A percentile compares a stretch with the other conserved stretches of the same genome.
These are phyloP conservation scores for Habrosyne pyritoides DNA, from an alignment of 2,888 invertebrate genomes.

Conservation along the genomic window DNA sequence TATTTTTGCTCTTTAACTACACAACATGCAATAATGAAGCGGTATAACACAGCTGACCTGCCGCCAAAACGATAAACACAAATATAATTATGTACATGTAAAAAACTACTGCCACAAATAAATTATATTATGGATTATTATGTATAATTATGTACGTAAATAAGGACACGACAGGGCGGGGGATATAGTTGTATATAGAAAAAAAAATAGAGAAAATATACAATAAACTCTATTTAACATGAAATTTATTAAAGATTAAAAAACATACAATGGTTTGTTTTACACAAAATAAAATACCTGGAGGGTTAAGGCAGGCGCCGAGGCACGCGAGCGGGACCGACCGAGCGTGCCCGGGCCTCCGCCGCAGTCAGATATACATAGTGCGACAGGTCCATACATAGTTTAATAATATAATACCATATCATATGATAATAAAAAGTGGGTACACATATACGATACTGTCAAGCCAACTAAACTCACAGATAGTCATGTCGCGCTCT, in stretches of 20 bases:
- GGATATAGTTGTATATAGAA: slow-evolving; percentile 69
- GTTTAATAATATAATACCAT: slow-evolving; percentile 80
- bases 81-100: slow-evolving; percentile 63
- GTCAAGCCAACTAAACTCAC: slow-evolving; percentile 81
- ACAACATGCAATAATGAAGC: slow-evolving; percentile 79
- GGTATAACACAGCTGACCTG: slow-evolving; percentile 66
- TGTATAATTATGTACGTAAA: slow-evolving; percentile 65
- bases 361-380: slow-evolving; percentile 59
- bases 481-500: slow-evolving; percentile 81
- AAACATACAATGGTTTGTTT: slow-evolving; percentile 81
- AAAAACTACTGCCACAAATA: slow-evolving; percentile 78
- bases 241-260: slow-evolving; percentile 83
- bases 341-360: slow-evolving; percentile 37
- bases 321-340: slow-evolving; percentile 54
- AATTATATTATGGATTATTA: slow-evolving; percentile 61
- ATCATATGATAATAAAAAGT: slow-evolving; percentile 75
- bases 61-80: slow-evolving; percentile 67
- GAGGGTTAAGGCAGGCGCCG: slow-evolving; percentile 61
- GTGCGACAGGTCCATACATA: slow-evolving; percentile 80
- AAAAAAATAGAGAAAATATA: slow-evolving; percentile 81
- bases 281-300: slow-evolving; percentile 83
- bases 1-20: slow-evolving; percentile 68
- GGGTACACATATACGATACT: slow-evolving; percentile 80
- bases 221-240: slow-evolving; percentile 82
- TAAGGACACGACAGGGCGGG: slow-evolving; percentile 69